phyloP scores from a whole-genome alignment of 2,888 invertebrate genomes.

The Dynastes maya region DNA sequence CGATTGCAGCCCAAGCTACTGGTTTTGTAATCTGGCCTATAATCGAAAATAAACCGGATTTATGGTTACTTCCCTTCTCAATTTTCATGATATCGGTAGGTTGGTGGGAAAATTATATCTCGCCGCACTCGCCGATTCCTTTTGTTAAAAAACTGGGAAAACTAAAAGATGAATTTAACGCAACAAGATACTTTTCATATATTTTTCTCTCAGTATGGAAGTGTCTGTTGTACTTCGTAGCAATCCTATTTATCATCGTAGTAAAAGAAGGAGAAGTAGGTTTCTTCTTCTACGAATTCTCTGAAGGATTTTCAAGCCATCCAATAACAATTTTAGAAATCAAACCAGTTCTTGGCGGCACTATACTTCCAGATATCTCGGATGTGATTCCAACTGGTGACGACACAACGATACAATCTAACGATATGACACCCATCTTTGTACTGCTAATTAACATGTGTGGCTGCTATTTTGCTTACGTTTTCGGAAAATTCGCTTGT shows the following conservation, averaged over 20 bases:
- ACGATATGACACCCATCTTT: constrained; percentile 82
- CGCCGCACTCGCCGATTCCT: constrained; percentile 86
- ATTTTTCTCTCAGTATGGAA: constrained; percentile 95
- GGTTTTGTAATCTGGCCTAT: constrained; percentile 95
- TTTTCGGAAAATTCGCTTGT: constrained; percentile 96
- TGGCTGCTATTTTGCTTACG: constrained; percentile 90
- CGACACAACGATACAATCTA: constrained; percentile 81
- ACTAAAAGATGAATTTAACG: constrained; percentile 84
- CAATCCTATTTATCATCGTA: constrained; percentile 82
- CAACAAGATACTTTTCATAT: constrained; percentile 91
- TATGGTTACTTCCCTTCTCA: constrained; percentile 91
- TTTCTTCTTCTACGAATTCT: constrained; percentile 84
- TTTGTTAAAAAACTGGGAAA: constrained; percentile 83
- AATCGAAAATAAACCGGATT: constrained; percentile 80
- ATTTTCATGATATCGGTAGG: constrained; percentile 90
- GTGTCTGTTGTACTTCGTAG: constrained; percentile 84
- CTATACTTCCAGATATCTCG: constrained; percentile 80
- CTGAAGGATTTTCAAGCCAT: constrained; percentile 83
- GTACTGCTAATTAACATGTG: constrained; percentile 87
- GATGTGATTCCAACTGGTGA: constrained; percentile 85
- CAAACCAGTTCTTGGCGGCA: constrained; percentile 76
- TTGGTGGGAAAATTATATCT: constrained; percentile 99
- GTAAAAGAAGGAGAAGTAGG: constrained; percentile 84
- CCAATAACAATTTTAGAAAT: constrained; percentile 78
- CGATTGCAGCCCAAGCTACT: constrained; percentile 90